These are phyloP conservation scores for Picathartes gymnocephalus DNA, from an alignment of 2,113 vertebrate genomes.

Conservation along the genomic window DNA sequence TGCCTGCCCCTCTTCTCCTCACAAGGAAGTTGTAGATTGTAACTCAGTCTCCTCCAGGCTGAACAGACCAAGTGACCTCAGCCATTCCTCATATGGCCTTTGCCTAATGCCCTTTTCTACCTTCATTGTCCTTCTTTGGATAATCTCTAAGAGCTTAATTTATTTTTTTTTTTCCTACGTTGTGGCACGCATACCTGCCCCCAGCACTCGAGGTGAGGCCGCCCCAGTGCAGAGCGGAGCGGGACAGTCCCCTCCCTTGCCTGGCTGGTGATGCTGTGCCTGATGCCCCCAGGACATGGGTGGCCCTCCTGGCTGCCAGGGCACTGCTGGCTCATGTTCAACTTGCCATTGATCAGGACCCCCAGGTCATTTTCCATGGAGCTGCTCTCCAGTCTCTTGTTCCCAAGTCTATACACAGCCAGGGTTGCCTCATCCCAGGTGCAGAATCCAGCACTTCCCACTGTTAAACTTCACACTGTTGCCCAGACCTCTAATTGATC, in stretches of 20 bases:
- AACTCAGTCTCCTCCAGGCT: not conserved
- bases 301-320: not conserved
- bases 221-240: not conserved
- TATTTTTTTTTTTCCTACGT: not conserved
- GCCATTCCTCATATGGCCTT: rapidly evolving
- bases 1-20: not conserved
- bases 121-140: not conserved
- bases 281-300: not conserved
- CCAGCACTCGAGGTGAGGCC: rapidly evolving
- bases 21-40: not conserved
- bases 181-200: not conserved
- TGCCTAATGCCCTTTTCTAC: no score
- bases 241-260: not conserved
- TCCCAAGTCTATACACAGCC: not conserved
- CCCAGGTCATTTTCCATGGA: not conserved
- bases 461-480: not conserved
- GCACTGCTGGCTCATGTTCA: not conserved
- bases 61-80: not conserved
- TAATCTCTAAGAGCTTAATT: rapidly evolving
- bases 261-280: not conserved
- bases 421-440: not conserved
- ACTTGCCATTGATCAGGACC: rapidly evolving
- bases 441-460: not conserved
- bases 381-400: not conserved
- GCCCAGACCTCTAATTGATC: not conserved